phyloP scores from a whole-genome alignment of 2,113 vertebrate species.

The Riparia riparia region DNA sequence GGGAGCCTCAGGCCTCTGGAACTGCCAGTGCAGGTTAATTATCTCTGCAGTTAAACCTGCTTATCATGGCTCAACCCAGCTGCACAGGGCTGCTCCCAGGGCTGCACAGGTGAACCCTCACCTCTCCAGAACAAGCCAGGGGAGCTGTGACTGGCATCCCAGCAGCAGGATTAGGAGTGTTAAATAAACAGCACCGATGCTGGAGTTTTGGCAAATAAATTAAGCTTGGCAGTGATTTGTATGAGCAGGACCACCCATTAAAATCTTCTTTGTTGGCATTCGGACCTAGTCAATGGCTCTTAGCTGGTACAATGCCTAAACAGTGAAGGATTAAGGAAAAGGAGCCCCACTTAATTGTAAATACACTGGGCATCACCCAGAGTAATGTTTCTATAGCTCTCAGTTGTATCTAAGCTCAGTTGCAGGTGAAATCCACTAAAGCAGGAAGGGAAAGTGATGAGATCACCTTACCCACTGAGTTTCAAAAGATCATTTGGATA shows the following conservation, averaged over 20 bases:
- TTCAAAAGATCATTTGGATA: background rate
- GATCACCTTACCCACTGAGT: background rate
- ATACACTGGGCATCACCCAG: background rate
- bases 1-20: background rate
- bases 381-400: background rate
- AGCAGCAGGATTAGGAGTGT: background rate
- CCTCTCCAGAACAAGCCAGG: background rate
- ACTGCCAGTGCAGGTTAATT: background rate
- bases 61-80: background rate
- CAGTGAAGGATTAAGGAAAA: background rate
- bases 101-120: background rate
- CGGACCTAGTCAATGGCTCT: background rate
- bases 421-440: background rate
- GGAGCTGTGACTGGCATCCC: background rate
- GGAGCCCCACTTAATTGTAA: background rate
- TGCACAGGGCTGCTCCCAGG: background rate
- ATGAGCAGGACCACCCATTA: background rate
- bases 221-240: background rate
- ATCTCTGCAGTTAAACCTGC: background rate
- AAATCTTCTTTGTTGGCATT: background rate
- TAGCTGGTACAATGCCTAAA: background rate
- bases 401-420: background rate
- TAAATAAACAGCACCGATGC: background rate
- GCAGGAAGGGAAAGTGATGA: background rate
- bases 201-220: background rate